Evolutionary conservation across 1,140 invertebrate species (phyloP), one percentile per base, ranked within the genome.

Genomic region (Alviniconcha marisindica): DNA sequence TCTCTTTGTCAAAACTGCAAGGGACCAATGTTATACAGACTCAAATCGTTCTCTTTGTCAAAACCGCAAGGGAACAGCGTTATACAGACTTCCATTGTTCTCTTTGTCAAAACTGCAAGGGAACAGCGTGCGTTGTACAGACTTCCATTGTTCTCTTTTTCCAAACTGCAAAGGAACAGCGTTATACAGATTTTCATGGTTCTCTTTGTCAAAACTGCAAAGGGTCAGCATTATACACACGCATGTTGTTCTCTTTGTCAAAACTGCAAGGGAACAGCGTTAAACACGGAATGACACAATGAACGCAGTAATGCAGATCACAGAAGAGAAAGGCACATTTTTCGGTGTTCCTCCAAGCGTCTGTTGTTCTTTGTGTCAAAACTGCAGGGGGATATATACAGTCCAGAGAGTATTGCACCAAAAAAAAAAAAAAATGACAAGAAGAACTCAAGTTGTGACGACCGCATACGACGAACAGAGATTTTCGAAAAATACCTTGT

Each of bases 1-100:
- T 83, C 21, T 87, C 89, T 63, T 90, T 88, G 82, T 90, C 84
- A 85, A 92, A 91, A 86, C 92, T 92, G 87, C 33, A 42, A 12
- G 24, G 33, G n/a, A 76, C 2, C 21, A 33, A 31, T n/a, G n/a
- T 21, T 5, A 40, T 40, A 38, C 33, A 93, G 83, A 1, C 92
- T 83, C 2, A 89, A 79, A 60, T 89, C 88, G 77, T 84, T 83
- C 21, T 87, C 89, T 63, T 90, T 88, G 82, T 90, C 84, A 85
- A 92, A 91, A 86, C 92, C 92, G 87, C 33, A 42, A 12, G 24
- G 33, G n/a, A 76, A 24, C 21, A 33, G 18, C 24, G n/a, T 21
- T 5, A 40, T 40, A 38, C 33, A 93, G 83, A 1, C 92, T 83
- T 2, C 89, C 81, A 60, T 89, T 88, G 77, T 84, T 83, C 21